A percentile compares a stretch with the other conserved stretches of the same genome.
Conservation (phyloP, 2,888 invertebrate genomes). For the Neocrepidodera transversa region DNA sequence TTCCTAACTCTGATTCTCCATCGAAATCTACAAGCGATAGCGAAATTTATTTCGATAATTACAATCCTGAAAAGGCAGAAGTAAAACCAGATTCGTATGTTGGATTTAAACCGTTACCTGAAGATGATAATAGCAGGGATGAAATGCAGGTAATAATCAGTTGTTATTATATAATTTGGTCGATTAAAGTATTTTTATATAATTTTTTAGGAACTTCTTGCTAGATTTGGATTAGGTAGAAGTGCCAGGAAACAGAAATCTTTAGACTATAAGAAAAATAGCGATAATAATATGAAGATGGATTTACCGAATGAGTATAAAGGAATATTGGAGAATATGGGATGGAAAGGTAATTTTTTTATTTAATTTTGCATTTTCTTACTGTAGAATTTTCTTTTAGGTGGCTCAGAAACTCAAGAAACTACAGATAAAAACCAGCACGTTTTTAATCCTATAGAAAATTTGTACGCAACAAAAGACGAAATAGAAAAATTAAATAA, state of each 20-base stretch:
- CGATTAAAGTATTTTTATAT: no score
- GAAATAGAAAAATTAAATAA: slow-evolving; percentile 63
- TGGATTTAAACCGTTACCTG: slow-evolving; percentile 59
- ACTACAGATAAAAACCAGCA: slow-evolving; percentile 43
- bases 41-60: slow-evolving; percentile 29
- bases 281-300: slow-evolving; percentile 50
- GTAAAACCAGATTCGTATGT: slow-evolving; percentile 54
- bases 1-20: slow-evolving; percentile 49
- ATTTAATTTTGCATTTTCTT: no score
- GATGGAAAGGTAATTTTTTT: no score
- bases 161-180: slow-evolving; percentile 28
- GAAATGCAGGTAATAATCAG: slow-evolving; percentile 55
- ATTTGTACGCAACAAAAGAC: slow-evolving; percentile 58
- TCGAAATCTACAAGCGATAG: slow-evolving; percentile 8
- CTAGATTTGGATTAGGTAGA: slow-evolving; percentile 56
- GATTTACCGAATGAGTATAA: slow-evolving; percentile 54
- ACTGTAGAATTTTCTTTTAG: no score
- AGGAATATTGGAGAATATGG: slow-evolving; percentile 55
- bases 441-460: slow-evolving; percentile 54
- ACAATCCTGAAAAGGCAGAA: slow-evolving; percentile 50
- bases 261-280: slow-evolving; percentile 35
- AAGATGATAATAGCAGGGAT: slow-evolving; percentile 49
- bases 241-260: slow-evolving; percentile 44
- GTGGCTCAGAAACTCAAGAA: no score
- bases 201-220: slow-evolving; percentile 1